phyloP scores from a whole-genome alignment of 2,888 invertebrate species.

The Thysanoteuthis rhombus region DNA sequence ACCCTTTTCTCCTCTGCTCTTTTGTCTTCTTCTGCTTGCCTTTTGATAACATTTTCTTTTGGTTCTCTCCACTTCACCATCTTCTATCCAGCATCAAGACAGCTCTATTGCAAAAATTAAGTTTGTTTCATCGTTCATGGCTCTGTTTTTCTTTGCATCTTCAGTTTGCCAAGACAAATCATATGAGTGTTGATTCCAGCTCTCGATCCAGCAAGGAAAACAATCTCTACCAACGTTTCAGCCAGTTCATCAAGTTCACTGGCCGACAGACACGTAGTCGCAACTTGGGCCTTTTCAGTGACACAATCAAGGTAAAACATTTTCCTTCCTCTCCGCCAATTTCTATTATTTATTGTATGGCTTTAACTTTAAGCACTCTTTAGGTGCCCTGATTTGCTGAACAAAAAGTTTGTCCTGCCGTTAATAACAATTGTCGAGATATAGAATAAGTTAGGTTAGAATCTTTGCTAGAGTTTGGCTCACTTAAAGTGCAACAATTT shows the following conservation, averaged over 20 bases:
- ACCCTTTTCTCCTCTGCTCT: background rate
- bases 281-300: background rate
- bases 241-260: constrained; percentile 13
- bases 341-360: no score
- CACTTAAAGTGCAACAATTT: no score
- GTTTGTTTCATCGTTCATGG: background rate
- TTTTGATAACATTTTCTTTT: background rate
- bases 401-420: no score
- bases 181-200: background rate
- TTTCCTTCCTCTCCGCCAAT: no score
- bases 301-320: background rate
- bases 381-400: no score
- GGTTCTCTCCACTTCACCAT: background rate
- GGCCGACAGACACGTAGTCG: background rate
- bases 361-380: no score
- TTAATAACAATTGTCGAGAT: no score
- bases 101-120: background rate
- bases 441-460: no score
- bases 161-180: background rate
- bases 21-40: background rate
- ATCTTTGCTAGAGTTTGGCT: no score
- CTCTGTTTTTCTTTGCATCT: background rate
- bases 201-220: constrained; percentile 22
- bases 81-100: background rate
- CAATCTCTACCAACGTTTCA: constrained; percentile 24